These are phyloP conservation scores for Rhagoletis zephyria DNA, from an alignment of 1,140 invertebrate genomes.

Conservation along the genomic window DNA sequence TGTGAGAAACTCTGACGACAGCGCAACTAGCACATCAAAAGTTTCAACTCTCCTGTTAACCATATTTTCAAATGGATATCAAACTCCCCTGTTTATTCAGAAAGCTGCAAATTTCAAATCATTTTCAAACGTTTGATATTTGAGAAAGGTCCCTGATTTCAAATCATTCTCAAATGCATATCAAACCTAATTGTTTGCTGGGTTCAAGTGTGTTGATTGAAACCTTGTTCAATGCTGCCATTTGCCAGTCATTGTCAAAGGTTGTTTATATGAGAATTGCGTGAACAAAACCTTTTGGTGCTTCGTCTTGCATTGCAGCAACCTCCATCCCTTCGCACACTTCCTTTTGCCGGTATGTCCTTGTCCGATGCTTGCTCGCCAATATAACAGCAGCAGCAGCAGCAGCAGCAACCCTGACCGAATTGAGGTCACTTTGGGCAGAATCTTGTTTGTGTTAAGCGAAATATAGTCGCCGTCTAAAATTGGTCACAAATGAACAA, in stretches of 20 bases:
- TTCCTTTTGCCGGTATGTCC: not conserved
- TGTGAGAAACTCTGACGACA: too few relatives aligned
- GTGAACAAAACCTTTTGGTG: not conserved
- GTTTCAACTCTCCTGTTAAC: too few relatives aligned
- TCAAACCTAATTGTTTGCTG: too few relatives aligned
- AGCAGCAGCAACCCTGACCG: conserved; percentile 14
- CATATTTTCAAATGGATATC: too few relatives aligned
- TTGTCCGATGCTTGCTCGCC: not conserved
- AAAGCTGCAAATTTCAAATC: too few relatives aligned
- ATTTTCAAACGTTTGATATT: too few relatives aligned
- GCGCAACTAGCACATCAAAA: too few relatives aligned
- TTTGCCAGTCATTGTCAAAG: not conserved
- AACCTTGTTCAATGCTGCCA: not conserved
- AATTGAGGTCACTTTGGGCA: conserved; percentile 5
- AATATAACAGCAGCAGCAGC: not conserved
- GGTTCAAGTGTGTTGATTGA: not conserved
- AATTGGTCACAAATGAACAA: not conserved
- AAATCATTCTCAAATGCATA: too few relatives aligned
- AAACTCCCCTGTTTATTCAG: too few relatives aligned
- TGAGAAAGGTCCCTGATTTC: too few relatives aligned
- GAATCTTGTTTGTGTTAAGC: not conserved
- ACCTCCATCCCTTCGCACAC: not conserved
- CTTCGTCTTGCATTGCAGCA: not conserved
- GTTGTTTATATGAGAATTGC: not conserved
- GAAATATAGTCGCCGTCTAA: not conserved